These are phyloP conservation scores for Epizoanthus rinbou DNA, from an alignment of 92 coral and sea anemone species.

Conservation along the genomic window DNA sequence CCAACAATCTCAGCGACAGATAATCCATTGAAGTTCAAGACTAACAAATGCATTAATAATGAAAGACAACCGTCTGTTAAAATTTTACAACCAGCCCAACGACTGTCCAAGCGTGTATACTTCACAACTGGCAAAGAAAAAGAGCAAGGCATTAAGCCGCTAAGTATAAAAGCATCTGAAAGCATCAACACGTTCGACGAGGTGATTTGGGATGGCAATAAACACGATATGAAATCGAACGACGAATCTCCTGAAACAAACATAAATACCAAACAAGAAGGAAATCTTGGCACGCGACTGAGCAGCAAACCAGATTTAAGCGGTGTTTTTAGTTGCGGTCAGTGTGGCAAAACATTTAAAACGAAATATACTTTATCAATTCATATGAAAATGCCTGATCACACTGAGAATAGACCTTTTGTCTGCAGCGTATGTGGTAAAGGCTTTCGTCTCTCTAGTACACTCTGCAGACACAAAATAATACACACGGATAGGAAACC, in stretches of 20 bases:
- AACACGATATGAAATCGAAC: not conserved
- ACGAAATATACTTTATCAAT: slow-evolving; percentile 95
- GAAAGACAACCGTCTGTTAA: slow-evolving; percentile 78
- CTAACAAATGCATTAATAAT: slow-evolving; percentile 86
- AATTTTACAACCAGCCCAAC: slow-evolving; percentile 36
- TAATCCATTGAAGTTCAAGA: slow-evolving; percentile 62
- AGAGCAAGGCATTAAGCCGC: slow-evolving; percentile 1
- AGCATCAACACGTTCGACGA: not conserved
- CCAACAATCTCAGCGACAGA: slow-evolving; percentile 64
- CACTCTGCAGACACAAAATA: slow-evolving; percentile 95
- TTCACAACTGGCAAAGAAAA: slow-evolving; percentile 35
- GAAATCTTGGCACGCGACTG: slow-evolving; percentile 40
- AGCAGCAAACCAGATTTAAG: slow-evolving; percentile 58
- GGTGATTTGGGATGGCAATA: not conserved
- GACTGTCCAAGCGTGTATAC: slow-evolving; percentile 42
- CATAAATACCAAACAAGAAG: slow-evolving; percentile 40
- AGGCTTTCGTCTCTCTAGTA: slow-evolving; percentile 97
- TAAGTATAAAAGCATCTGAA: not conserved
- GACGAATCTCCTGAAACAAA: slow-evolving; percentile 14
- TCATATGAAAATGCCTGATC: slow-evolving; percentile 97
- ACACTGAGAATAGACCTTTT: slow-evolving; percentile 92
- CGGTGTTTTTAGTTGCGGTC: slow-evolving; percentile 81
- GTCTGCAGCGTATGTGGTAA: slow-evolving; percentile 98
- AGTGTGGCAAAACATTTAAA: slow-evolving; percentile 95
- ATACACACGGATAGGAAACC: slow-evolving; percentile 98